Conservation (phyloP, 2,113 vertebrate species). For the Chelonoidis abingdonii region DNA sequence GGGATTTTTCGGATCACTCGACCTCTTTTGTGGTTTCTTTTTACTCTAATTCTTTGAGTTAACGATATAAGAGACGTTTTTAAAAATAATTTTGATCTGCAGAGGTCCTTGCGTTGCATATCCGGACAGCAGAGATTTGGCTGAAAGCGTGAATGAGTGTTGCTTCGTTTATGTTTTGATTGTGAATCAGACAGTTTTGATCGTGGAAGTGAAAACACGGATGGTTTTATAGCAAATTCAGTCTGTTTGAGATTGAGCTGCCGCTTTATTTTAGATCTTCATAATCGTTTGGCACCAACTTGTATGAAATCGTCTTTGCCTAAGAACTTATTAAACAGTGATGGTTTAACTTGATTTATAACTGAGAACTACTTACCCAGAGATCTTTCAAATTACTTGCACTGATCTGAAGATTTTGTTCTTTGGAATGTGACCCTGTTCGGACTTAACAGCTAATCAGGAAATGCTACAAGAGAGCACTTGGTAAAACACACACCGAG, state of each 20-base stretch:
- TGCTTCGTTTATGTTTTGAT: background rate
- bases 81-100: background rate
- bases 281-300: background rate
- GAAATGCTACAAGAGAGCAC: background rate
- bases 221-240: background rate
- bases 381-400: slow-evolving; percentile 41
- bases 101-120: background rate
- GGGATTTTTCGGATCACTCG: background rate
- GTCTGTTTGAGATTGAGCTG: background rate
- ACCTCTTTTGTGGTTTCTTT: background rate
- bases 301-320: background rate
- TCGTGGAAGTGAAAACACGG: background rate
- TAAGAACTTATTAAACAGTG: slow-evolving; percentile 39
- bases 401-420: slow-evolving; percentile 60
- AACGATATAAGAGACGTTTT: background rate
- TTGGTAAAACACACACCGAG: background rate
- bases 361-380: slow-evolving; percentile 41
- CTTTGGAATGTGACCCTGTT: slow-evolving; percentile 57
- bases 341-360: slow-evolving; percentile 28
- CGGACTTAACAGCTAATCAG: slow-evolving; percentile 36
- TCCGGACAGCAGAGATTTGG: background rate
- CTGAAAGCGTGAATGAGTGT: background rate
- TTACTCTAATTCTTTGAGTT: too few species aligned
- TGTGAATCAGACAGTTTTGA: background rate
- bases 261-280: background rate